These are phyloP conservation scores for Aulostomus chinensis DNA, from an alignment of 2,797 vertebrate genomes.

Conservation along the genomic window DNA sequence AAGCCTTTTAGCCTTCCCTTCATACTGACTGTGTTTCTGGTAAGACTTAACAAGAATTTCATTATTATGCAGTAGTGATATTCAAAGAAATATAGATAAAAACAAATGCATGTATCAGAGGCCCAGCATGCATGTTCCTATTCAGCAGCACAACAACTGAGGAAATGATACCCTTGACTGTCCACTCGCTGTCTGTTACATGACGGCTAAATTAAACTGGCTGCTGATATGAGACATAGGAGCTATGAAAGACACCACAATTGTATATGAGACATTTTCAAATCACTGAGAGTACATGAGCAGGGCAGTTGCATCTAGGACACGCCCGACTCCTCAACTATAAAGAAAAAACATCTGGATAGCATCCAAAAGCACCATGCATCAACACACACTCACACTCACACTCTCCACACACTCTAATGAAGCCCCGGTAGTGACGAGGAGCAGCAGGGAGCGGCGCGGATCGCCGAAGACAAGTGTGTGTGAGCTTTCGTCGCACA, in stretches of 20 bases:
- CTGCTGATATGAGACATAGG: constrained; percentile 7
- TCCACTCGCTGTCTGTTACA: constrained; percentile 9
- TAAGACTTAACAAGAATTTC: not conserved
- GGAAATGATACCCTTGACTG: constrained; percentile 1
- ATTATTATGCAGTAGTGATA: not conserved
- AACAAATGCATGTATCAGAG: not conserved
- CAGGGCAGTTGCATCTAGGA: constrained; percentile 68
- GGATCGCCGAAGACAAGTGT: constrained; percentile 71
- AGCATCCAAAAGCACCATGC: constrained; percentile 66
- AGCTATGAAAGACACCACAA: too few species aligned
- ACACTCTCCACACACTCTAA: constrained; percentile 82
- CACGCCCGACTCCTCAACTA: constrained; percentile 67
- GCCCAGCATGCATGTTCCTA: not conserved
- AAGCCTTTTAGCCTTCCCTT: not conserved
- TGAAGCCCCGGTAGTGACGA: constrained; percentile 99
- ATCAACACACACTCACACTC: constrained; percentile 62
- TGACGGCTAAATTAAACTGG: constrained; percentile 47
- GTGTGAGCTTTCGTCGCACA: constrained; percentile 52
- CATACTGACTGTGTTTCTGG: not conserved
- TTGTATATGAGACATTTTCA: constrained; percentile 10
- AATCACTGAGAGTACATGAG: constrained; percentile 30
- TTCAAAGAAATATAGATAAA: not conserved
- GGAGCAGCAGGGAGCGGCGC: constrained; percentile 81
- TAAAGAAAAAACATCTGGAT: constrained; percentile 77
- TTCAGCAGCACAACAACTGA: not conserved